These are phyloP conservation scores for Notodonta dromedarius DNA, from an alignment of 2,888 invertebrate species.

Conservation along the genomic window DNA sequence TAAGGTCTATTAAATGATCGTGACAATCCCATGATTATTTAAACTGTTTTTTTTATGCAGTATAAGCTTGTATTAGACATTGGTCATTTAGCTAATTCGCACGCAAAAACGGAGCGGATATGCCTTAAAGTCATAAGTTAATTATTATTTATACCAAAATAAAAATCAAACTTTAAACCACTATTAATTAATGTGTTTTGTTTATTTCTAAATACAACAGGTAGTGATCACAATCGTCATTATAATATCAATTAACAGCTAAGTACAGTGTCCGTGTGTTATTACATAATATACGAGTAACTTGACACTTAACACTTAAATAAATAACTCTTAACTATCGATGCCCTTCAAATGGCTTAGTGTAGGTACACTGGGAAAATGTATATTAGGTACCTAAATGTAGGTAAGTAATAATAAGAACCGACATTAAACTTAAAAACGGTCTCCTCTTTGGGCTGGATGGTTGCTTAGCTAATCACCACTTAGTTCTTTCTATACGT, in stretches of 20 bases:
- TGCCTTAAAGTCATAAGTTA: no score
- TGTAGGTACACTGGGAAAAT: neutral
- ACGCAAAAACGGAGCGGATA: no score
- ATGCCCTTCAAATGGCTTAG: slow-evolving; percentile 8
- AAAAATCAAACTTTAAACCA: neutral
- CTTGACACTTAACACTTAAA: slow-evolving; percentile 50
- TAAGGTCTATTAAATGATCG: no score
- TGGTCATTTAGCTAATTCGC: no score
- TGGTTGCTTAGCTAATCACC: no score
- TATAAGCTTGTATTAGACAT: no score
- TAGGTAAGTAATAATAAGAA: no score
- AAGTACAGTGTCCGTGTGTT: slow-evolving; percentile 18
- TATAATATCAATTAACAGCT: slow-evolving; percentile 12
- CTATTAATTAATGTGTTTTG: neutral
- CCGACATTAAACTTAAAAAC: no score
- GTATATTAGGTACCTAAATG: neutral
- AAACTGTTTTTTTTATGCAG: no score
- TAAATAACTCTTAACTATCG: slow-evolving; percentile 58
- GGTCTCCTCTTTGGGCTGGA: no score
- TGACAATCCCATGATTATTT: no score
- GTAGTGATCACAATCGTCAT: slow-evolving; percentile 40
- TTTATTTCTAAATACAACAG: neutral
- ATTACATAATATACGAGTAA: slow-evolving; percentile 4
- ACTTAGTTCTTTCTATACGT: no score
- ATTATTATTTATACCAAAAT: neutral